Percentiles rank a stretch among this genome's conserved stretches.
Evolutionary conservation across 2,113 vertebrate genomes (phyloP).

Genomic region (Trinectes maculatus): DNA sequence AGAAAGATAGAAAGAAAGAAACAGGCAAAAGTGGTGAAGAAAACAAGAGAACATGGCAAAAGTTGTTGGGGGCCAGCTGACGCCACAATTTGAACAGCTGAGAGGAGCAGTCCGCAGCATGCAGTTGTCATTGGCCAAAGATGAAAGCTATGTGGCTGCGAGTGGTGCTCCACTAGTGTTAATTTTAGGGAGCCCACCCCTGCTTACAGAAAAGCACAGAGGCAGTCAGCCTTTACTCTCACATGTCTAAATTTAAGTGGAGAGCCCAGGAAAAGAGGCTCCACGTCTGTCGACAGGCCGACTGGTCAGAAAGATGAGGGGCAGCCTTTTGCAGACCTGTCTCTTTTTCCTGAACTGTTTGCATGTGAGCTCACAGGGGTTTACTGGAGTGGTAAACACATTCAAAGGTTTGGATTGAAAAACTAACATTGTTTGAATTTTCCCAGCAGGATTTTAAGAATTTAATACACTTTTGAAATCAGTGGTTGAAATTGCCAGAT

Average conservation of each 20-base stretch:
- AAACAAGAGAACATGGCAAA: constrained; percentile 36
- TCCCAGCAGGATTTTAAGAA: neutral
- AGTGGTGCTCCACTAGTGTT: constrained; percentile 71
- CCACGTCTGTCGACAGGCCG: constrained; percentile 30
- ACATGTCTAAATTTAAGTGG: constrained; percentile 73
- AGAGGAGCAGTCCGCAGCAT: constrained; percentile 70
- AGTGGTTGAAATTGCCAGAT: neutral
- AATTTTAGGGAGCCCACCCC: constrained; percentile 82
- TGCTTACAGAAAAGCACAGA: constrained; percentile 55
- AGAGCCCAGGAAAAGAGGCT: constrained; percentile 51
- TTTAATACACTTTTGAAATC: too few relatives aligned
- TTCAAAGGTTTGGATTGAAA: neutral
- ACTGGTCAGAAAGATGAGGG: constrained; percentile 8
- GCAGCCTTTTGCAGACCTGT: neutral
- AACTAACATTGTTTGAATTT: neutral
- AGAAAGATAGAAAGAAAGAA: neutral
- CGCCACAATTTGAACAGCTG: constrained; percentile 80
- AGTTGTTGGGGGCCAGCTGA: constrained; percentile 57
- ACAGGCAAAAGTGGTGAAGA: neutral
- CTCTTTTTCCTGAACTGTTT: neutral
- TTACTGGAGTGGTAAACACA: neutral
- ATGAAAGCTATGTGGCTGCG: constrained; percentile 79
- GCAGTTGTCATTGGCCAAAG: constrained; percentile 78
- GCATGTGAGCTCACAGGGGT: neutral
- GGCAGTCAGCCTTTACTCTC: constrained; percentile 55